Evolutionary conservation across 2,888 invertebrate genomes (phyloP).

Genomic region (Exocentrus adspersus): DNA sequence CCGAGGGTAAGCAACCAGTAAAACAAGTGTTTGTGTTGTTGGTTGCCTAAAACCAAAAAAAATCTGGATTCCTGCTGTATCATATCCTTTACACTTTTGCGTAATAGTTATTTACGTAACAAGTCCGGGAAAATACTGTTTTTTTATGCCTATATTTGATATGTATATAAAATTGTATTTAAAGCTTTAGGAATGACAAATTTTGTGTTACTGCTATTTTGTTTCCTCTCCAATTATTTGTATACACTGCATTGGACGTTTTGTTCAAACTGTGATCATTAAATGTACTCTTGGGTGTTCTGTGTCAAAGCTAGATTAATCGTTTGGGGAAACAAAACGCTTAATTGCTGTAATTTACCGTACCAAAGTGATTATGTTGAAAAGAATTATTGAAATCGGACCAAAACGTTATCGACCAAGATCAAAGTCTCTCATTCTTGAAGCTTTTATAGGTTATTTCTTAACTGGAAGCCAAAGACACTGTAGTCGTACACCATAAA

Average conservation of each 20-base stretch:
- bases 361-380: too few relatives aligned
- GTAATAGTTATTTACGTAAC: too few relatives aligned
- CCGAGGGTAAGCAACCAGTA: too few relatives aligned
- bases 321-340: constrained; percentile 9
- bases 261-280: background rate
- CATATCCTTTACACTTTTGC: too few relatives aligned
- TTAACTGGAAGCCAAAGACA: constrained; percentile 15
- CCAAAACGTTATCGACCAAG: too few relatives aligned
- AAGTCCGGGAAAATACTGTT: too few relatives aligned
- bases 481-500: constrained; percentile 21
- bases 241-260: background rate
- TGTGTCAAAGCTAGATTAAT: background rate
- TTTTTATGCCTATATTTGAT: too few relatives aligned
- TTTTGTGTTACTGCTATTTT: background rate
- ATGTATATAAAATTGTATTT: background rate
- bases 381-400: too few relatives aligned
- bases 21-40: too few relatives aligned
- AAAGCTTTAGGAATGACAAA: constrained; percentile 10
- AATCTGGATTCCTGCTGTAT: too few relatives aligned
- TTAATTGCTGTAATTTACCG: background rate
- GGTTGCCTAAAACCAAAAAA: too few relatives aligned
- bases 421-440: constrained; percentile 23
- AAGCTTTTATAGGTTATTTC: background rate
- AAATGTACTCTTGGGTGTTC: background rate
- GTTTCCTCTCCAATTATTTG: background rate